phyloP scores from a whole-genome alignment of 2,113 vertebrate species.

The Struthio camelus region DNA sequence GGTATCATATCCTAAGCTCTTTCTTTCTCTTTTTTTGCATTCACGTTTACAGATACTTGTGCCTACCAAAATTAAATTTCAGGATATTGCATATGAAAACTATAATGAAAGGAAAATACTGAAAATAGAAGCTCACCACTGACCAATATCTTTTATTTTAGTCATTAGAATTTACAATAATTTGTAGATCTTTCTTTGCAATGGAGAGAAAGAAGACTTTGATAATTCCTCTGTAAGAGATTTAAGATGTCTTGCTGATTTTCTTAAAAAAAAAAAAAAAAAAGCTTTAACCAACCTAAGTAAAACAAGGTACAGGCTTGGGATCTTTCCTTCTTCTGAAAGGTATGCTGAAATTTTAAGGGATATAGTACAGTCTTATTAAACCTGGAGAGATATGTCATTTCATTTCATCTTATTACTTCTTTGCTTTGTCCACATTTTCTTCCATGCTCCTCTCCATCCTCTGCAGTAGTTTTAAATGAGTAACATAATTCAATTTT shows the following conservation, averaged over 20 bases:
- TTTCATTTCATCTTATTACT: background rate
- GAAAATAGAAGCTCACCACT: background rate
- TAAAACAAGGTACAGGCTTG: background rate
- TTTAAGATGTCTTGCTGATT: background rate
- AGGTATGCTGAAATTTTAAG: background rate
- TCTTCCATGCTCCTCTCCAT: background rate
- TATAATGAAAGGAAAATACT: background rate
- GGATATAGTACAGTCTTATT: background rate
- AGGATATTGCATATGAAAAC: background rate
- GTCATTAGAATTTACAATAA: background rate
- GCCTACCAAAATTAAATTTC: background rate
- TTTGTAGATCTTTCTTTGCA: too few relatives aligned
- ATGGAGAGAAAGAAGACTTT: background rate
- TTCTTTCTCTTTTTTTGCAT: background rate
- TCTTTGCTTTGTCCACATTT: background rate
- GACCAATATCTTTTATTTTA: background rate
- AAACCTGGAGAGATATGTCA: background rate
- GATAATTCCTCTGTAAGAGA: background rate
- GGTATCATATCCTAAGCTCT: background rate
- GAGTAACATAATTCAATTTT: background rate
- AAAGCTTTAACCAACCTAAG: background rate
- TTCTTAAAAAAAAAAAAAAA: too few relatives aligned
- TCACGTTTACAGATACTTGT: background rate
- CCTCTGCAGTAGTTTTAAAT: background rate
- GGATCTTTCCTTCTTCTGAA: background rate